phyloP scores from a whole-genome alignment of 2,113 vertebrate species.

The Castor canadensis region DNA sequence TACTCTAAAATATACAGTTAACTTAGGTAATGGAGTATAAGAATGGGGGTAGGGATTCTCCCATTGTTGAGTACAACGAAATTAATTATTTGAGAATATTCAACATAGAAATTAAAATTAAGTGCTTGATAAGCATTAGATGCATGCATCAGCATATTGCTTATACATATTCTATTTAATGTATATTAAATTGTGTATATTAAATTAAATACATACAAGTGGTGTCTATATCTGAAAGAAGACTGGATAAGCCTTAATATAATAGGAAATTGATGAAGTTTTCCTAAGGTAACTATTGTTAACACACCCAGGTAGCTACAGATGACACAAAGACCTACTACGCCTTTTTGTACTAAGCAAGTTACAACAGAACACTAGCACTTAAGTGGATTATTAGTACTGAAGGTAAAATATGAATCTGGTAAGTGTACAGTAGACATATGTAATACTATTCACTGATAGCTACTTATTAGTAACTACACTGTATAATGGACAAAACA shows the following conservation, averaged over 20 bases:
- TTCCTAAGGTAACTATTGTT: neutral
- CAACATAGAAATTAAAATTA: conserved; percentile 4
- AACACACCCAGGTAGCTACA: neutral
- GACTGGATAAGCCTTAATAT: neutral
- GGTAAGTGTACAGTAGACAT: neutral
- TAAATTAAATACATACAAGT: too few species aligned
- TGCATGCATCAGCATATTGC: neutral
- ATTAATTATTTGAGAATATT: neutral
- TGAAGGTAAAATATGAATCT: neutral
- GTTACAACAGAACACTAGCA: neutral
- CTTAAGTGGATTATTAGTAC: neutral
- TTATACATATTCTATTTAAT: neutral
- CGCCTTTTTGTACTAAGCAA: conserved; percentile 1
- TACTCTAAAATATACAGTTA: neutral
- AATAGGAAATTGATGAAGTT: neutral
- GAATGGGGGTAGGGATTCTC: neutral
- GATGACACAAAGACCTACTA: neutral
- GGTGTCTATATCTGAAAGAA: too few species aligned
- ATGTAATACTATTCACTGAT: neutral
- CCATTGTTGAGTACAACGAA: neutral
- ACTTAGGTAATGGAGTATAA: neutral
- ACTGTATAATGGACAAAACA: neutral
- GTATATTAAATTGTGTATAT: neutral
- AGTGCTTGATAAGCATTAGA: neutral
- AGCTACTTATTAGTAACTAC: neutral